phyloP scores from a whole-genome alignment of 2,113 vertebrate species.

The Chascanopsetta lugubris region DNA sequence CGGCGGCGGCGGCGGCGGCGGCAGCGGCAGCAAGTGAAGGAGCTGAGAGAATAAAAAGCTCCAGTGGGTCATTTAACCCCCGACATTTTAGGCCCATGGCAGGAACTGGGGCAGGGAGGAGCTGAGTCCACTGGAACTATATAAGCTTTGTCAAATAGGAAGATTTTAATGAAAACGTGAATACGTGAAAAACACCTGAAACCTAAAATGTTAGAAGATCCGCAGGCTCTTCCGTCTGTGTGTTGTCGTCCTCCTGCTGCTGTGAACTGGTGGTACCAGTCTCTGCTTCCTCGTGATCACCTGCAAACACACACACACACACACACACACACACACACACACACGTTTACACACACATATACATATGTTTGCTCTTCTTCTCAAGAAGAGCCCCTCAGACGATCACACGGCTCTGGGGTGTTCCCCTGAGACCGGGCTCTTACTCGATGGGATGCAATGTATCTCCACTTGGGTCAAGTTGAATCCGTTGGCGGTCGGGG shows the following conservation, averaged over 20 bases:
- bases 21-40: too few species aligned
- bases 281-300: slow-evolving; percentile 61
- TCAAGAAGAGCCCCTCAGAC: too few species aligned
- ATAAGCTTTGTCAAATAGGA: too few species aligned
- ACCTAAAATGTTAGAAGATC: slow-evolving; percentile 63
- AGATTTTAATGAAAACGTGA: too few species aligned
- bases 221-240: slow-evolving; percentile 43
- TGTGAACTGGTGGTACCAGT: slow-evolving; percentile 14
- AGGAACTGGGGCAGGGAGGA: too few species aligned
- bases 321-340: neutral
- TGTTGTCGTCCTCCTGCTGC: slow-evolving; percentile 52
- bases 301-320: slow-evolving; percentile 21
- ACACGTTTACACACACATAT: neutral
- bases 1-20: too few species aligned
- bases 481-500: slow-evolving; percentile 65
- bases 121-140: too few species aligned
- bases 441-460: slow-evolving; percentile 77
- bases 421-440: too few species aligned
- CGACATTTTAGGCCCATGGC: too few species aligned
- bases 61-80: too few species aligned
- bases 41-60: too few species aligned
- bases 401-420: too few species aligned
- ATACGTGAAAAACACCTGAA: slow-evolving; percentile 9
- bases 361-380: neutral
- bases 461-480: slow-evolving; percentile 78